Evolutionary conservation across 2,888 invertebrate species (phyloP).

Genomic region (Nasonovia ribisnigri): DNA sequence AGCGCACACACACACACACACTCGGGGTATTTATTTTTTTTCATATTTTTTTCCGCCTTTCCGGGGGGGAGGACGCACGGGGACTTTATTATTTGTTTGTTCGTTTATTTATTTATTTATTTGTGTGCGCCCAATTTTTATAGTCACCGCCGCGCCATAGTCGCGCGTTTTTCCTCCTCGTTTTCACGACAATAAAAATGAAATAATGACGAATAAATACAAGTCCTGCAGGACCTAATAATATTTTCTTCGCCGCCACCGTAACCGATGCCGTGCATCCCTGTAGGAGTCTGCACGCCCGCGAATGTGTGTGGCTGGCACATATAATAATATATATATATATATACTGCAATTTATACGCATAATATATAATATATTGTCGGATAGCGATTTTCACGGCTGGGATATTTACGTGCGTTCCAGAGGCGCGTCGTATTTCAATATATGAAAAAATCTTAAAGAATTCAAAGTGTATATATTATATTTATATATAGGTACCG

Average conservation of each 20-base stretch:
- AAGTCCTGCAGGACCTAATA: not conserved
- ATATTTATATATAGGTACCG: not conserved
- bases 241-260: not conserved
- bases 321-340: not conserved
- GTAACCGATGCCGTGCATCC: not conserved
- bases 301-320: not conserved
- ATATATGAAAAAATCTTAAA: conserved; percentile 29
- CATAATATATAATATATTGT: conserved; percentile 20
- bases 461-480: conserved; percentile 19
- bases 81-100: conserved; percentile 47
- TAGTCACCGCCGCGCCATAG: not conserved
- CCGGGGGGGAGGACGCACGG: not conserved
- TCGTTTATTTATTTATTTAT: conserved; percentile 54
- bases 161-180: not conserved
- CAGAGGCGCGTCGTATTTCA: conserved; percentile 41
- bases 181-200: conserved; percentile 44
- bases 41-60: not conserved
- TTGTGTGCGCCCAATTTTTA: conserved; percentile 47
- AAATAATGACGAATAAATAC: conserved; percentile 54
- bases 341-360: not conserved
- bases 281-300: not conserved
- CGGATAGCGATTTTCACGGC: conserved; percentile 35
- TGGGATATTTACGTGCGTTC: conserved; percentile 18
- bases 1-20: not conserved
- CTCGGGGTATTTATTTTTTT: conserved; percentile 34